These are phyloP conservation scores for Mylabris sibirica DNA, from an alignment of 2,888 invertebrate genomes.

Conservation along the genomic window DNA sequence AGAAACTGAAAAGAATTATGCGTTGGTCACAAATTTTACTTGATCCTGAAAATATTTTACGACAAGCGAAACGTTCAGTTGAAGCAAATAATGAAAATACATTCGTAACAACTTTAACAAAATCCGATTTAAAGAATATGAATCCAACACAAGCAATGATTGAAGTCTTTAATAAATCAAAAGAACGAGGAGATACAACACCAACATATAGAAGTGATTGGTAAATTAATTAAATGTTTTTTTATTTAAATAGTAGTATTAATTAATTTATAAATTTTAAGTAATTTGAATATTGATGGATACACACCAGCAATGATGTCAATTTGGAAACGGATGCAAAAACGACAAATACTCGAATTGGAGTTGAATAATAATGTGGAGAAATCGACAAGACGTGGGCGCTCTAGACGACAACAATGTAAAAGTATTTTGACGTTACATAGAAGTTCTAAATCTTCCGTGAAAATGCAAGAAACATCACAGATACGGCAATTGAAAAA, in stretches of 20 bases:
- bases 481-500: slow-evolving; percentile 5
- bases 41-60: slow-evolving; percentile 70
- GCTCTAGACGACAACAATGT: not conserved
- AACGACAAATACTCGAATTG: slow-evolving; percentile 57
- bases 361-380: slow-evolving; percentile 21
- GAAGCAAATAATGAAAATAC: slow-evolving; percentile 60
- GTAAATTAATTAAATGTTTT: slow-evolving; percentile 39
- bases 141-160: slow-evolving; percentile 79
- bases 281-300: slow-evolving; percentile 51
- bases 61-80: slow-evolving; percentile 62
- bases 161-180: slow-evolving; percentile 69
- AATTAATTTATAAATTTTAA: slow-evolving; percentile 25
- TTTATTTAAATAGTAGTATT: not conserved
- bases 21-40: slow-evolving; percentile 74
- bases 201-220: slow-evolving; percentile 50
- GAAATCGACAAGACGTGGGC: slow-evolving; percentile 1
- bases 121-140: slow-evolving; percentile 63
- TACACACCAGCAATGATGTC: slow-evolving; percentile 69
- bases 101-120: slow-evolving; percentile 49
- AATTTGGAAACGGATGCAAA: slow-evolving; percentile 63
- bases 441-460: slow-evolving; percentile 21
- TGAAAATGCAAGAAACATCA: not conserved
- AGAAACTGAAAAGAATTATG: slow-evolving; percentile 63
- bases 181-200: slow-evolving; percentile 63
- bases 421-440: slow-evolving; percentile 10